Conservation (phyloP, 2,888 invertebrate genomes). For the Acronicta psi region DNA sequence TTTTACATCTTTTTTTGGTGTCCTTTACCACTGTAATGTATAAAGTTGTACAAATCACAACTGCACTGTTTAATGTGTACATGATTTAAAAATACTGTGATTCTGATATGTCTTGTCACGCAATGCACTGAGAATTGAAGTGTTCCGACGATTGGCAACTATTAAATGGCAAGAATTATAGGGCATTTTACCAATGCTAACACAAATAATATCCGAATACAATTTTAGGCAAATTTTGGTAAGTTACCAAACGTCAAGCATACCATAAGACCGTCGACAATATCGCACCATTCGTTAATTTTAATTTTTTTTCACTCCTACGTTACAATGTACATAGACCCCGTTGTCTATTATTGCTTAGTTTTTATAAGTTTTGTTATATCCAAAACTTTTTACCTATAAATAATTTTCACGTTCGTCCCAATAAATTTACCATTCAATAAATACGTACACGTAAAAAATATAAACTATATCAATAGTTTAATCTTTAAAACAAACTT, state of each 20-base stretch:
- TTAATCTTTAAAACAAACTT: constrained; percentile 90
- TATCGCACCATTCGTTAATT: constrained; percentile 87
- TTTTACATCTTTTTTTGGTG: constrained; percentile 64
- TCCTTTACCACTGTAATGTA: constrained; percentile 54
- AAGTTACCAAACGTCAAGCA: constrained; percentile 76
- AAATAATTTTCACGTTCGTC: constrained; percentile 88
- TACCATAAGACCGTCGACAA: constrained; percentile 84
- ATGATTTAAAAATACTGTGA: constrained; percentile 69
- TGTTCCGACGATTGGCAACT: constrained; percentile 50
- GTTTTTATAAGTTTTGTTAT: constrained; percentile 86
- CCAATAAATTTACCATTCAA: constrained; percentile 89
- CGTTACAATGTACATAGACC: constrained; percentile 87
- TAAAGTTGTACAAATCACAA: constrained; percentile 54
- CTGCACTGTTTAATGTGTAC: constrained; percentile 42
- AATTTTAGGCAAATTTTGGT: constrained; percentile 83
- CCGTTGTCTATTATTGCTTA: constrained; percentile 87
- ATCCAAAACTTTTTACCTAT: constrained; percentile 87
- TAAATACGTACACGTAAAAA: constrained; percentile 90
- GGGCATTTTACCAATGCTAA: constrained; percentile 78
- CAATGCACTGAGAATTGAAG: constrained; percentile 67
- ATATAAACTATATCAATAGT: constrained; percentile 90
- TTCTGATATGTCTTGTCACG: constrained; percentile 84
- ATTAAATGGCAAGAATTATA: constrained; percentile 77
- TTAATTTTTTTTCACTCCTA: constrained; percentile 79
- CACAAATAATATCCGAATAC: constrained; percentile 81